These are phyloP conservation scores for Peromyscus nudipes DNA, from an alignment of 2,797 vertebrate genomes.

Conservation along the genomic window DNA sequence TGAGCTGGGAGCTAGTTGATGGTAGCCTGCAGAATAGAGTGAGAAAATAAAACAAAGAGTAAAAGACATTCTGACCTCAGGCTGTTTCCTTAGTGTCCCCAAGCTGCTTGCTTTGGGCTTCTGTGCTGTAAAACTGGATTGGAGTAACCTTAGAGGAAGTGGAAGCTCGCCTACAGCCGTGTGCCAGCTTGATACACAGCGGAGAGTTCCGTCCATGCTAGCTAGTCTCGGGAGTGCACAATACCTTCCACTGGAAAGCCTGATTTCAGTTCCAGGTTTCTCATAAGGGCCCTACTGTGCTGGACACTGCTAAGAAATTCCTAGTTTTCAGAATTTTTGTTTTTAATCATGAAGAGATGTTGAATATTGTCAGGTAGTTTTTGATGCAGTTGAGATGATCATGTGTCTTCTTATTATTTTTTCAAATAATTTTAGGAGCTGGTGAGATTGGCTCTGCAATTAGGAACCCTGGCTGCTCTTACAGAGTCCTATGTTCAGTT, in stretches of 20 bases:
- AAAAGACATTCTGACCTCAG: background rate
- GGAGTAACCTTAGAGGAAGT: background rate
- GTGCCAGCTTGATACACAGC: too few species aligned
- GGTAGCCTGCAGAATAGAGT: background rate
- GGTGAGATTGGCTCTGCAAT: background rate
- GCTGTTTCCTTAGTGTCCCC: background rate
- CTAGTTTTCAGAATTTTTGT: background rate
- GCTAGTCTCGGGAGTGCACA: background rate
- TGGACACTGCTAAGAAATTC: background rate
- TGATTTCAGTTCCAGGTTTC: background rate
- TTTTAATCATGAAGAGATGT: background rate
- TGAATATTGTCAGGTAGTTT: background rate
- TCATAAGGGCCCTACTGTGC: background rate
- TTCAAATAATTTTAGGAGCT: background rate
- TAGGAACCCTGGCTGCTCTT: background rate
- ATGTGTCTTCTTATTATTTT: background rate
- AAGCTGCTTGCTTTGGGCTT: background rate
- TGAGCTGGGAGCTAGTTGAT: background rate
- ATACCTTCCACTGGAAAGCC: background rate
- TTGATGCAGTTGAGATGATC: background rate
- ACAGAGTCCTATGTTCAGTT: background rate
- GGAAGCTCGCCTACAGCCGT: background rate
- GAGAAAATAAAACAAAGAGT: background rate
- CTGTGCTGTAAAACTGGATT: background rate
- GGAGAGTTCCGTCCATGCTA: background rate